Conservation (phyloP, 2,113 vertebrate genomes). For the Romanogobio albipinnatus region DNA sequence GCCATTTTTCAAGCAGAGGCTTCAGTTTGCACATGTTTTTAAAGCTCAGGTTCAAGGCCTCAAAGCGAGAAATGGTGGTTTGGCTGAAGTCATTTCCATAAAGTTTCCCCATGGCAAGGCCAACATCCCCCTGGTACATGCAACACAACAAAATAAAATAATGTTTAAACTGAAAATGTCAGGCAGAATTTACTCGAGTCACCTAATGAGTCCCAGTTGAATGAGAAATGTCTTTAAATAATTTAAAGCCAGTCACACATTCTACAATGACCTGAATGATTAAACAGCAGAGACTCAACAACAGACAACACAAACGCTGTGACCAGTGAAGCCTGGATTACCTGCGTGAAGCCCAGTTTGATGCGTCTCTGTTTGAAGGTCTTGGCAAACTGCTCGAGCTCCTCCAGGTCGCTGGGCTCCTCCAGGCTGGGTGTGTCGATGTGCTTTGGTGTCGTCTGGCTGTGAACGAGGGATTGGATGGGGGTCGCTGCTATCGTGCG, state of each 20-base stretch:
- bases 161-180: not conserved
- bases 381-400: constrained; percentile 99
- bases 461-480: constrained; percentile 91
- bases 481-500: constrained; percentile 96
- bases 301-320: not conserved
- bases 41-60: constrained; percentile 99
- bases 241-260: not conserved
- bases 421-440: constrained; percentile 95
- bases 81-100: constrained; percentile 99
- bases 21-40: constrained; percentile 99
- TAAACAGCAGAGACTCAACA: not conserved
- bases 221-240: not conserved
- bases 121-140: constrained; percentile 91
- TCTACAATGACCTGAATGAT: not conserved
- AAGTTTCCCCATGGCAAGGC: constrained; percentile 99
- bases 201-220: not conserved
- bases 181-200: not conserved
- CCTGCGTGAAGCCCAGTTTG: constrained; percentile 99
- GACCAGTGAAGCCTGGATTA: constrained; percentile 51
- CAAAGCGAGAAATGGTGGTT: constrained; percentile 99
- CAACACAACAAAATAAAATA: constrained; percentile 20
- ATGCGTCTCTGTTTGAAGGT: constrained; percentile 99
- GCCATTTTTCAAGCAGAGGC: constrained; percentile 99
- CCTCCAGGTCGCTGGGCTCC: constrained; percentile 99
- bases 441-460: constrained; percentile 97